These are phyloP conservation scores for Corythornis leucogaster DNA, from an alignment of 2,797 vertebrate species.

Conservation along the genomic window DNA sequence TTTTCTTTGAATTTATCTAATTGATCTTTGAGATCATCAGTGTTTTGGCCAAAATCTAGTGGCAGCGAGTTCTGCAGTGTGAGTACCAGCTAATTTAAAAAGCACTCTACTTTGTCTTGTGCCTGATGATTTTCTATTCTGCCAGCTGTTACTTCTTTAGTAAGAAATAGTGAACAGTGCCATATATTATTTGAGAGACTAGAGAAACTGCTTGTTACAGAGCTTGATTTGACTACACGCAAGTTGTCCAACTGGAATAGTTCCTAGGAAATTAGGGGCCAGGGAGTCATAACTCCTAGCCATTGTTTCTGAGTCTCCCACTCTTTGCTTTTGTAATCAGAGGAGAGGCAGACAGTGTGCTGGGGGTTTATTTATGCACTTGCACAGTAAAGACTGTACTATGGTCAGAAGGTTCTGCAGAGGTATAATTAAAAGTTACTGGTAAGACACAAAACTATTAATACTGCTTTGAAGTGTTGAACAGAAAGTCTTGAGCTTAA, in stretches of 20 bases:
- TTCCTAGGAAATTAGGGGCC: not conserved
- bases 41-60: not conserved
- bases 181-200: not conserved
- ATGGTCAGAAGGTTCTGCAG: not conserved
- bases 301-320: not conserved
- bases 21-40: not conserved
- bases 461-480: not conserved
- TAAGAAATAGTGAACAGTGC: slow-evolving; percentile 7
- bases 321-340: not conserved
- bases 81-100: not conserved
- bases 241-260: not conserved
- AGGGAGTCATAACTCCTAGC: not conserved
- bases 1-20: slow-evolving; percentile 10
- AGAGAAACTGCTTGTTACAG: not conserved
- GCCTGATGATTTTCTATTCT: slow-evolving; percentile 1
- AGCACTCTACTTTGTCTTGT: not conserved
- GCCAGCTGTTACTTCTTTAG: slow-evolving; percentile 8
- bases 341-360: not conserved
- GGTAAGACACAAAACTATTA: slow-evolving; percentile 23
- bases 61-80: not conserved
- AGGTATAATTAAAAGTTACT: slow-evolving; percentile 14
- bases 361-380: slow-evolving; percentile 9
- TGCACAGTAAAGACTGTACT: not conserved
- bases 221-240: not conserved
- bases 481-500: not conserved